Percentiles rank a stretch among this genome's conserved stretches.
These are phyloP conservation scores for Cettia cetti DNA, from an alignment of 2,113 vertebrate genomes.

Conservation along the genomic window DNA sequence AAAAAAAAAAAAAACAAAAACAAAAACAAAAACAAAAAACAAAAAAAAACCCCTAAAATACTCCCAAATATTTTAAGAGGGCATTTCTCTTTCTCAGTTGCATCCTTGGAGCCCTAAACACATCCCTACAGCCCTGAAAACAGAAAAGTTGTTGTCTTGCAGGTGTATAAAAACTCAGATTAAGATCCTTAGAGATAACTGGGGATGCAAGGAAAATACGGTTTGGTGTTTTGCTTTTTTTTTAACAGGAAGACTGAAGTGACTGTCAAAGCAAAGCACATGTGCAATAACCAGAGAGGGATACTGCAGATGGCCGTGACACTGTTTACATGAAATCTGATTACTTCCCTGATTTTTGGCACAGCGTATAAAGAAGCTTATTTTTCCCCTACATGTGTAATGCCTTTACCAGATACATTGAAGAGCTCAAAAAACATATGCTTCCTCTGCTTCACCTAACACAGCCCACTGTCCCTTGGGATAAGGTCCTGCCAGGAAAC, in stretches of 20 bases:
- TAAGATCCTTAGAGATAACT: neutral
- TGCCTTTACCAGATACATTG: slow-evolving; percentile 55
- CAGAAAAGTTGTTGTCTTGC: neutral
- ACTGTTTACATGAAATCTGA: slow-evolving; percentile 59
- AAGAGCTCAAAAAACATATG: slow-evolving; percentile 55
- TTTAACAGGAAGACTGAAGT: neutral
- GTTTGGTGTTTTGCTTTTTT: neutral
- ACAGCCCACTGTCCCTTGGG: slow-evolving; percentile 41
- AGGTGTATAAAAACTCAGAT: neutral
- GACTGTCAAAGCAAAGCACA: neutral
- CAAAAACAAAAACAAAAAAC: too few relatives aligned
- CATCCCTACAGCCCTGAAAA: neutral
- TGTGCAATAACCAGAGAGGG: slow-evolving; percentile 30
- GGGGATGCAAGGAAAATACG: neutral
- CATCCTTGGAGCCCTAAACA: neutral
- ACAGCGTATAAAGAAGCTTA: slow-evolving; percentile 28
- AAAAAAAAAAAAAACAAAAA: too few relatives aligned
- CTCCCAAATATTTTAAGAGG: neutral
- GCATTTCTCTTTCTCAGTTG: neutral
- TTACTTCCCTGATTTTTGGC: slow-evolving; percentile 59
- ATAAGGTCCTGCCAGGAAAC: slow-evolving; percentile 6
- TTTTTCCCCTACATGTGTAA: slow-evolving; percentile 56
- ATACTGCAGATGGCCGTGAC: slow-evolving; percentile 63
- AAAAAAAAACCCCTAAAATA: too few relatives aligned
- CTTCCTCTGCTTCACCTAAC: slow-evolving; percentile 60